These are phyloP conservation scores for Lepidurus arcticus DNA, from an alignment of 1,140 invertebrate species.

Conservation along the genomic window DNA sequence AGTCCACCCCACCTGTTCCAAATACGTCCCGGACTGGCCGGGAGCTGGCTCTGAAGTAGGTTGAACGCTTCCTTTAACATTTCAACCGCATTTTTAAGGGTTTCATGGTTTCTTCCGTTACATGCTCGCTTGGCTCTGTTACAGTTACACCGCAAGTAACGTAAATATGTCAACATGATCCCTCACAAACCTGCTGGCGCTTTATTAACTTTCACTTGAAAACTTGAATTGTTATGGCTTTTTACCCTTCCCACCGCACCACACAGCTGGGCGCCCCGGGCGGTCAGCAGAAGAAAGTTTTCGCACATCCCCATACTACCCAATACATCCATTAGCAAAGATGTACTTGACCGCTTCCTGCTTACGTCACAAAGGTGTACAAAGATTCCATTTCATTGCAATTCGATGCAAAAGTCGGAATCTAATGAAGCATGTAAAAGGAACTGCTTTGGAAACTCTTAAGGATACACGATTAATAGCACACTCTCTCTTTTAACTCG, in stretches of 20 bases:
- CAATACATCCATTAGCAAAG: neutral
- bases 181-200: neutral
- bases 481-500: too few species aligned
- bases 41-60: too few species aligned
- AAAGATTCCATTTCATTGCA: neutral
- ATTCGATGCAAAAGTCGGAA: neutral
- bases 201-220: constrained; percentile 10
- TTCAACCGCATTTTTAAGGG: too few species aligned
- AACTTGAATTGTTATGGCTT: neutral
- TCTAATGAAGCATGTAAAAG: neutral
- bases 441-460: neutral
- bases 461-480: neutral
- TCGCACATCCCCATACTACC: neutral
- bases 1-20: too few species aligned
- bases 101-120: too few species aligned
- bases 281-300: neutral
- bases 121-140: too few species aligned
- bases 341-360: neutral
- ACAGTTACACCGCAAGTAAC: too few species aligned
- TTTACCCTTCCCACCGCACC: neutral
- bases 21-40: too few species aligned
- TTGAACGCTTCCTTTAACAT: too few species aligned
- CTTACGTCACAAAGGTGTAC: neutral
- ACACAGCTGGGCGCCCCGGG: neutral
- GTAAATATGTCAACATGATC: too few species aligned